A percentile compares a stretch with the other conserved stretches of the same genome.
These are phyloP conservation scores for Magallana ariakensis DNA, from an alignment of 1,140 invertebrate genomes.

Conservation along the genomic window DNA sequence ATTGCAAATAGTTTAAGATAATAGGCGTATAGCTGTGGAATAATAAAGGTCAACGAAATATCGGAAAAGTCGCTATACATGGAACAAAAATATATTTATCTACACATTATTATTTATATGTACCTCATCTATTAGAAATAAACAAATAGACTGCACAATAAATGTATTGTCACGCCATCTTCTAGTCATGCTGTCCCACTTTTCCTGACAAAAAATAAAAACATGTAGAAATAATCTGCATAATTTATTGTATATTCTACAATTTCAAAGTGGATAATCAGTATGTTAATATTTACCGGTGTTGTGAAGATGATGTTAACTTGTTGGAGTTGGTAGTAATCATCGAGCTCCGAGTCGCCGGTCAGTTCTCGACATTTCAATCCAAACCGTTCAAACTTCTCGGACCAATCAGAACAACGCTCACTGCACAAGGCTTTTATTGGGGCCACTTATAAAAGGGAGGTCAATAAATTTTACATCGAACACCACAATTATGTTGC, in stretches of 20 bases:
- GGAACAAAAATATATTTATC: no score
- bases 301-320: constrained; percentile 88
- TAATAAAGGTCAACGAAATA: no score
- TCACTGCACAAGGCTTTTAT: constrained; percentile 90
- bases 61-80: no score
- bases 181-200: constrained; percentile 90
- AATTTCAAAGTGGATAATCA: no score
- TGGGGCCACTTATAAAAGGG: constrained; percentile 85
- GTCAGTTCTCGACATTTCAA: constrained; percentile 86
- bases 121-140: constrained; percentile 92
- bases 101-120: background rate
- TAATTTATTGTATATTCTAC: background rate
- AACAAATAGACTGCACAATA: constrained; percentile 84
- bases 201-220: constrained; percentile 81
- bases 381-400: constrained; percentile 85
- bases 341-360: constrained; percentile 86
- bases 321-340: constrained; percentile 81
- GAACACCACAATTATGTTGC: no score
- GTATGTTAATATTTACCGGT: constrained; percentile 79
- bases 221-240: background rate
- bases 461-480: background rate
- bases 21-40: no score
- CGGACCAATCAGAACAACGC: constrained; percentile 86
- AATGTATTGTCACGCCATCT: constrained; percentile 85
- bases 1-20: no score